Evolutionary conservation across 2,113 vertebrate genomes (phyloP), one percentile per base, ranked within the genome.

Genomic region (Chrysemys picta): DNA sequence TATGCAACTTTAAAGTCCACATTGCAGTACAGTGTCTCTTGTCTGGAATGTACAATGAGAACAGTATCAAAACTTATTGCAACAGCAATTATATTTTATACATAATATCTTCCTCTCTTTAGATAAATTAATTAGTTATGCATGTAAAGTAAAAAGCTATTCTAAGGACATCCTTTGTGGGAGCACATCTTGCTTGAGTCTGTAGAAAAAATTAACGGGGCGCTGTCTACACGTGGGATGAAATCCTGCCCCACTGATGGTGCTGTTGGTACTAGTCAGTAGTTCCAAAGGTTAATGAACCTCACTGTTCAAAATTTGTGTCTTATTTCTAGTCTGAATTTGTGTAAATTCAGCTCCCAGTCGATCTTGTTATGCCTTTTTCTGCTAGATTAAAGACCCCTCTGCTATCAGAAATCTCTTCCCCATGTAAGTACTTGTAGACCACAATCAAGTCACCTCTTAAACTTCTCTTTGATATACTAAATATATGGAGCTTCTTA

Each of bases 1-100:
- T 1, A 0, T 56, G 27, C 1, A 53, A 14, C 57, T 84, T 53
- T n/a, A 52, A 83, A 62, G 8, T 49, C 54, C 92, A 35, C 9
- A 17, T 91, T 10, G 5, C 16, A 38, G 35, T 79, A 72, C 1
- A 10, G 42, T 1, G 1, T 21, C 25, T 4, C 8, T 87, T 78
- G 1, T 53, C 87, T 79, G 35, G 54, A 90, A n/a, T 2, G 59
- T 22, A 69, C 16, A 49, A n/a, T 25, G 17, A 86, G 25, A 49
- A 52, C 92, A 84, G 1, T 38, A 47, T 78, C 47, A 79, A 17
- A 47, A 50, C 3, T 89, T 91, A 87, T 52, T 19, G 5, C 31
- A 13, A 16, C 24, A 38, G 29, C 49, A 69, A 5, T 59, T 87
- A 27, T 3, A 1, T 62, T 65, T 29, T 57, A 17, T 49, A 78